These are phyloP conservation scores for Polia nebulosa DNA, from an alignment of 2,888 invertebrate genomes.

Conservation along the genomic window DNA sequence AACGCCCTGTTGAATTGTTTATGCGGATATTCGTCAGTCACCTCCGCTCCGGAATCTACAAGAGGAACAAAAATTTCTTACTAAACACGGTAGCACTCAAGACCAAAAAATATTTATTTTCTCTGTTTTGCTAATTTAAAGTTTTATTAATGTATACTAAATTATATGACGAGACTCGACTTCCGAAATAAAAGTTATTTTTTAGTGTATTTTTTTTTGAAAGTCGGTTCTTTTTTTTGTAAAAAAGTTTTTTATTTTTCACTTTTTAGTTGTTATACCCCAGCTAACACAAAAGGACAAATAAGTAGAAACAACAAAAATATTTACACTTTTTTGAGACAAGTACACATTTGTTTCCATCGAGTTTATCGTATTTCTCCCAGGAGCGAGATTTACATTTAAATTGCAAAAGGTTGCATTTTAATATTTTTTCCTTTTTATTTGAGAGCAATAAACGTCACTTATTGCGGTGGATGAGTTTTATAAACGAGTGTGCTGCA, in stretches of 20 bases:
- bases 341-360: too few species aligned
- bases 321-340: background rate
- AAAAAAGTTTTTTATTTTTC: too few species aligned
- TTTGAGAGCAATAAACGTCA: background rate
- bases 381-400: background rate
- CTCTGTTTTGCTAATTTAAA: background rate
- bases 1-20: background rate
- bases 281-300: background rate
- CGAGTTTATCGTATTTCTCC: background rate
- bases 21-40: background rate
- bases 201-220: too few species aligned
- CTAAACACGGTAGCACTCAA: background rate
- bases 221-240: too few species aligned
- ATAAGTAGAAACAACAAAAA: background rate
- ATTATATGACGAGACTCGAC: background rate
- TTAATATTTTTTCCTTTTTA: background rate
- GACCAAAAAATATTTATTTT: background rate
- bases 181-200: too few species aligned
- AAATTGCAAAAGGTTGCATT: background rate
- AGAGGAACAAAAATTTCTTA: background rate
- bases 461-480: constrained; percentile 2
- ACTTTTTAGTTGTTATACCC: too few species aligned
- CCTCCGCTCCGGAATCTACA: background rate
- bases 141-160: background rate
- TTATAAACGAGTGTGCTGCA: background rate